Evolutionary conservation across 2,113 vertebrate species (phyloP), one percentile per base, ranked within the genome.

Genomic region (Entelurus aequoreus): DNA sequence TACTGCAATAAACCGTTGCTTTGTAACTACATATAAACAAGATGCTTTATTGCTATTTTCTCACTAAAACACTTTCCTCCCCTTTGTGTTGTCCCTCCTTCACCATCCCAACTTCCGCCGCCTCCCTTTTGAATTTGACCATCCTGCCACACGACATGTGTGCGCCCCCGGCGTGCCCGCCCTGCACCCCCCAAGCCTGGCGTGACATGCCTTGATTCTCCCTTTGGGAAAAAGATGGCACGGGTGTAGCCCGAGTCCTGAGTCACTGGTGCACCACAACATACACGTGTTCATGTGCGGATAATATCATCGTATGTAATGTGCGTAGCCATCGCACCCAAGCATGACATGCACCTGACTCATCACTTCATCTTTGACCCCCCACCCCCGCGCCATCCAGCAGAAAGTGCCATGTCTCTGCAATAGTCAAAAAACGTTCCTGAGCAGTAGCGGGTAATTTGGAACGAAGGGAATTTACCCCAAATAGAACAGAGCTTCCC

Each of bases 401-500:
- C 67, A 37, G 12, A 46, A 46, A 57, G 65, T 58, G 70, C 75
- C 71, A 82, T 74, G 71, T 74, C 76, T 78, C 71, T 77, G 71
- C 83, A 64, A 65, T 66, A 78, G 81, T 82, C 83, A 78, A 53
- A 80, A 67, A 77, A 40, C 62, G 82, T 84, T 81, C 63, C 76
- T 57, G 64, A 79, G 77, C 67, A 69, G 56, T 50, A 66, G 69
- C 21, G 61, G 68, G 76, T 83, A 82, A 85, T 85, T 78, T 78
- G 65, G 78, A 78, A 82, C 35, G 81, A 86, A 85, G 74, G 80
- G 72, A 81, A 73, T 79, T 85, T 78, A 79, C 81, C 81, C 76
- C 76, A 88, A 86, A 84, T 83, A 82, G 87, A 83, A 85, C 84
- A 82, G 66, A 84, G 81, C 51, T 72, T 44, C 71, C 73, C 77